Conservation (phyloP, 1,140 invertebrate genomes). For the Drosophila rhopaloa region DNA sequence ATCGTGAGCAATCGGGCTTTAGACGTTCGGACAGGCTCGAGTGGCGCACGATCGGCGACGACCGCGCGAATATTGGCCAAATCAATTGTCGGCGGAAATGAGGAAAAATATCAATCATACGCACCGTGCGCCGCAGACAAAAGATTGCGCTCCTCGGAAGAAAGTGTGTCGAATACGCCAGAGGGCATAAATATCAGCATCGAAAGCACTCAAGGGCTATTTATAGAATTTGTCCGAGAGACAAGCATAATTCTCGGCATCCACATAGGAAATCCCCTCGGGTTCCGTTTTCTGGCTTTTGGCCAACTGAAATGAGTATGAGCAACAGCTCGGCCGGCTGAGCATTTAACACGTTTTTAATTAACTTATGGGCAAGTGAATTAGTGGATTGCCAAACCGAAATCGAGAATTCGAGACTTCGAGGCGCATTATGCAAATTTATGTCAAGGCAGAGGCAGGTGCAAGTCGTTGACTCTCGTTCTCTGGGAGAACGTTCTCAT, state of each 20-base stretch:
- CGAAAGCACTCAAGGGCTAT: slow-evolving; percentile 34
- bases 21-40: slow-evolving; percentile 23
- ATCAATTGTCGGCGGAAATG: slow-evolving; percentile 55
- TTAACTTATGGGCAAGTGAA: slow-evolving; percentile 54
- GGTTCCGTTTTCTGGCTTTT: slow-evolving; percentile 18
- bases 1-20: slow-evolving; percentile 31
- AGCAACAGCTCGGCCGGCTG: not conserved
- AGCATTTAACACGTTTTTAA: slow-evolving; percentile 53
- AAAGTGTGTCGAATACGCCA: slow-evolving; percentile 43
- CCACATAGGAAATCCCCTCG: slow-evolving; percentile 42
- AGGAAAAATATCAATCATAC: slow-evolving; percentile 71
- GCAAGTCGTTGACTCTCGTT: slow-evolving; percentile 55
- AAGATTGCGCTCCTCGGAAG: slow-evolving; percentile 32
- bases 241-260: slow-evolving; percentile 28
- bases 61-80: slow-evolving; percentile 34
- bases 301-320: slow-evolving; percentile 30
- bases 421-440: slow-evolving; percentile 60
- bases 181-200: slow-evolving; percentile 12
- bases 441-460: slow-evolving; percentile 60
- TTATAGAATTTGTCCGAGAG: slow-evolving; percentile 17
- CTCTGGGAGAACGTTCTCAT: slow-evolving; percentile 30
- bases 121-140: slow-evolving; percentile 37
- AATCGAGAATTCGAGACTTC: slow-evolving; percentile 23
- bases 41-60: slow-evolving; percentile 33
- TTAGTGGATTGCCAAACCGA: slow-evolving; percentile 36